Evolutionary conservation across 2,888 invertebrate species (phyloP).

Genomic region (Unio delphinus): DNA sequence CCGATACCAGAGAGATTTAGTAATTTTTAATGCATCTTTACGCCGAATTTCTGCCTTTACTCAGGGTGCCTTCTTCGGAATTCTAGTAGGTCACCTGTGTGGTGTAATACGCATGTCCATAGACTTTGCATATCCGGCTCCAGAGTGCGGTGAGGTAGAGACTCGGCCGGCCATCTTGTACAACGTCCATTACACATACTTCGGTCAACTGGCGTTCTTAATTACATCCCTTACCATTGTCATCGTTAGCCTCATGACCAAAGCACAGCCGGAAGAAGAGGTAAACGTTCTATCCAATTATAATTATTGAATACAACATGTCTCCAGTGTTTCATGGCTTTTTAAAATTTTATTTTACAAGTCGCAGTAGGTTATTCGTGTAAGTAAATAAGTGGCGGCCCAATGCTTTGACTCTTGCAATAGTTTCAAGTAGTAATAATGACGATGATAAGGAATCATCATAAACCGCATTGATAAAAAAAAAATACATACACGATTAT

Average conservation of each 20-base stretch:
- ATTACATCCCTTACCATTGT: conserved; percentile 55
- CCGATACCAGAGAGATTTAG: too few relatives aligned
- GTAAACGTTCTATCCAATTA: conserved; percentile 21
- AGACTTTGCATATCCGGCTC: conserved; percentile 71
- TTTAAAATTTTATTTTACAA: too few relatives aligned
- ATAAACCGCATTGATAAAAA: too few relatives aligned
- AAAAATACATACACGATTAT: too few relatives aligned
- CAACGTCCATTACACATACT: conserved; percentile 66
- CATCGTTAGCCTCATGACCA: conserved; percentile 51
- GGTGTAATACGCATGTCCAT: conserved; percentile 72
- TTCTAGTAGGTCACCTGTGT: conserved; percentile 70
- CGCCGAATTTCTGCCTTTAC: conserved; percentile 1
- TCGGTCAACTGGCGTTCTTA: conserved; percentile 53
- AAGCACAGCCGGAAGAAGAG: conserved; percentile 38
- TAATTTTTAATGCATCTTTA: too few relatives aligned
- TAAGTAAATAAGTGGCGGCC: too few relatives aligned
- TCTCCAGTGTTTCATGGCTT: too few relatives aligned
- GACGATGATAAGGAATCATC: too few relatives aligned
- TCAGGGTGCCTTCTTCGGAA: conserved; percentile 73
- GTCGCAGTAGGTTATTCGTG: too few relatives aligned
- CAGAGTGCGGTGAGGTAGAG: conserved; percentile 71
- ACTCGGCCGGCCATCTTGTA: conserved; percentile 63
- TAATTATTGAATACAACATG: too few relatives aligned
- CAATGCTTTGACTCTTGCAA: too few relatives aligned
- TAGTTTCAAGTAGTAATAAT: too few relatives aligned